Evolutionary conservation across 2,888 invertebrate species (phyloP).

Genomic region (Pachydiplax longipennis): DNA sequence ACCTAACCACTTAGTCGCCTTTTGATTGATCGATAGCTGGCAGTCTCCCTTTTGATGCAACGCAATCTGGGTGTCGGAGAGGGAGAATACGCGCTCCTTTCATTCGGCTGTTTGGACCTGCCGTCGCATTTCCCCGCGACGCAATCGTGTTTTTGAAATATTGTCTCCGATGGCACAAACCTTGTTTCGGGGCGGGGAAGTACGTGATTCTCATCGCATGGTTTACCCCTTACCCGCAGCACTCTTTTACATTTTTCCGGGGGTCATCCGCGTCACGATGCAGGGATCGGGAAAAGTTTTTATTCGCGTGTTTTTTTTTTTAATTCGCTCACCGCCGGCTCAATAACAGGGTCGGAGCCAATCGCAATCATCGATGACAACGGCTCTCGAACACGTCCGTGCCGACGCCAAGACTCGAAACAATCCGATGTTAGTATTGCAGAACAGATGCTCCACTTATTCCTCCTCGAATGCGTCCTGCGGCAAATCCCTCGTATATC

Average conservation of each 20-base stretch:
- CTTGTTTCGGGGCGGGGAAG: neutral
- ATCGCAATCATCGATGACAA: neutral
- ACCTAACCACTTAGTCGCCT: neutral
- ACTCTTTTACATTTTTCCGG: neutral
- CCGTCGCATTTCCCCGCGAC: neutral
- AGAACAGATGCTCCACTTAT: neutral
- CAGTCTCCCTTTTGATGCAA: slow-evolving; percentile 18
- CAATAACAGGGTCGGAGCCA: neutral
- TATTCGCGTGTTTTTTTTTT: neutral
- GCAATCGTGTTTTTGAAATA: neutral
- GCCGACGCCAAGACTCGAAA: neutral
- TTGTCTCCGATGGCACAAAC: neutral
- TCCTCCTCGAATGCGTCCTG: neutral
- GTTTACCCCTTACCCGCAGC: neutral
- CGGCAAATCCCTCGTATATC: too few relatives aligned
- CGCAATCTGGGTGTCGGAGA: neutral
- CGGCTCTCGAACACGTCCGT: neutral
- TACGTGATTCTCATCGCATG: neutral
- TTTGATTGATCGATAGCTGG: neutral
- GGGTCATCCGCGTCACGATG: neutral
- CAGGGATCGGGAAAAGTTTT: neutral
- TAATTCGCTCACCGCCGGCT: neutral
- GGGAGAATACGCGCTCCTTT: neutral
- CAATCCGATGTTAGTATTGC: neutral
- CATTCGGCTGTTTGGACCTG: neutral